Conservation (phyloP, 2,113 vertebrate species). For the Indicator indicator region DNA sequence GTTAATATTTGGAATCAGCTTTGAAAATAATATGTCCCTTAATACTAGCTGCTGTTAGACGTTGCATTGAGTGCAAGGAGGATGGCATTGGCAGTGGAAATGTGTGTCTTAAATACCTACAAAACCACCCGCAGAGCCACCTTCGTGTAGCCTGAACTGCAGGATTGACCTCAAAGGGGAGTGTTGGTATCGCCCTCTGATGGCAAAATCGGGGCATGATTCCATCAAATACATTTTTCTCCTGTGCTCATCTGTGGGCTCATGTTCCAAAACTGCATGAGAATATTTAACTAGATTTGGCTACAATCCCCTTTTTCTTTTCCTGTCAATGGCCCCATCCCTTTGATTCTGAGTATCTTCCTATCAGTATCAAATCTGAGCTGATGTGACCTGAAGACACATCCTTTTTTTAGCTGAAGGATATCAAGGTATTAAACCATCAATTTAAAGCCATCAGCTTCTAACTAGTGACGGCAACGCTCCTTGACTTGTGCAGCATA, state of each 20-base stretch:
- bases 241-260: neutral
- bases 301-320: neutral
- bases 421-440: conserved; percentile 62
- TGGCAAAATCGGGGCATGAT: conserved; percentile 22
- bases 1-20: conserved; percentile 50
- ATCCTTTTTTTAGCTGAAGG: conserved; percentile 51
- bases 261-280: neutral
- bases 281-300: neutral
- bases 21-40: conserved; percentile 39
- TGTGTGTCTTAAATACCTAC: conserved; percentile 1
- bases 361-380: conserved; percentile 54
- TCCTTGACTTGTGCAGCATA: conserved; percentile 54
- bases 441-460: conserved; percentile 59
- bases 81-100: neutral
- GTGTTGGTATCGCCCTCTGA: conserved; percentile 54
- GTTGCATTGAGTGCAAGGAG: conserved; percentile 9
- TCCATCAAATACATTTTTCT: neutral
- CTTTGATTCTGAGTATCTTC: conserved; percentile 41
- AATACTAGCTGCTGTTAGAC: conserved; percentile 22
- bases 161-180: conserved; percentile 41
- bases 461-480: conserved; percentile 48
- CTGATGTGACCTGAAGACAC: conserved; percentile 38
- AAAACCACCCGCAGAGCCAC: neutral
- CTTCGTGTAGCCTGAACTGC: neutral
- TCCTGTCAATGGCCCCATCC: neutral